phyloP scores from a whole-genome alignment of 2,113 vertebrate species.

The Hiodon alosoides region DNA sequence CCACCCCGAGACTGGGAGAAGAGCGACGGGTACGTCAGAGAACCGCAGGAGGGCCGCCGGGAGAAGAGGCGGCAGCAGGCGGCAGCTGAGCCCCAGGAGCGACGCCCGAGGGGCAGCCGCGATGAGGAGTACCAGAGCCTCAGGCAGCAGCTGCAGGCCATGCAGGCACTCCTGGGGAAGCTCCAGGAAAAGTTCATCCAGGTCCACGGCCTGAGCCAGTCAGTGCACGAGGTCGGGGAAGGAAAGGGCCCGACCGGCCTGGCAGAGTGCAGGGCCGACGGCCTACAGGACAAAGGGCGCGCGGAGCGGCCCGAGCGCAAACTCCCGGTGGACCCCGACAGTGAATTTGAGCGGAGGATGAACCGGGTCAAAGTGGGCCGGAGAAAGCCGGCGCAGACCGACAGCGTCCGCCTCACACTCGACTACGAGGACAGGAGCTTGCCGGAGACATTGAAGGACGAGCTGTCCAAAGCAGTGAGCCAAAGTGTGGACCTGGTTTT shows the following conservation, averaged over 20 bases:
- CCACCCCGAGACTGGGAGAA: constrained; percentile 44
- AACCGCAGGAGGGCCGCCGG: constrained; percentile 41
- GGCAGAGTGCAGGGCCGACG: constrained; percentile 20
- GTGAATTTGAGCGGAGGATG: constrained; percentile 38
- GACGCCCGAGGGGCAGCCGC: constrained; percentile 35
- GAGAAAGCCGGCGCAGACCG: constrained; percentile 34
- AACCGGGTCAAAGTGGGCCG: constrained; percentile 31
- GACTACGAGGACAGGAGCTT: constrained; percentile 53
- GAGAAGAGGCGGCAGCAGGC: constrained; percentile 76
- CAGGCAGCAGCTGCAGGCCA: constrained; percentile 76
- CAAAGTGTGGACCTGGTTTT: constrained; percentile 78
- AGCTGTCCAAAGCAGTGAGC: constrained; percentile 68
- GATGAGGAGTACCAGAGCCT: constrained; percentile 66
- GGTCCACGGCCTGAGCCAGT: constrained; percentile 53
- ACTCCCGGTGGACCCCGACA: constrained; percentile 16
- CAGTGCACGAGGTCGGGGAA: constrained; percentile 33
- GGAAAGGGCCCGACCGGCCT: constrained; percentile 18
- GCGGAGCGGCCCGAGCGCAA: not conserved
- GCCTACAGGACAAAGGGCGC: constrained; percentile 27
- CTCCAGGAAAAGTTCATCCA: constrained; percentile 78
- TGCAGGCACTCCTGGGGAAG: constrained; percentile 72
- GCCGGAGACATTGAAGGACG: constrained; percentile 72
- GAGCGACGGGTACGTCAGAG: constrained; percentile 36
- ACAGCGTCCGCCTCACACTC: constrained; percentile 31
- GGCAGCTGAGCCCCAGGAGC: constrained; percentile 40